Conservation (phyloP, 2,888 invertebrate species). For the Hydraecia micacea region DNA sequence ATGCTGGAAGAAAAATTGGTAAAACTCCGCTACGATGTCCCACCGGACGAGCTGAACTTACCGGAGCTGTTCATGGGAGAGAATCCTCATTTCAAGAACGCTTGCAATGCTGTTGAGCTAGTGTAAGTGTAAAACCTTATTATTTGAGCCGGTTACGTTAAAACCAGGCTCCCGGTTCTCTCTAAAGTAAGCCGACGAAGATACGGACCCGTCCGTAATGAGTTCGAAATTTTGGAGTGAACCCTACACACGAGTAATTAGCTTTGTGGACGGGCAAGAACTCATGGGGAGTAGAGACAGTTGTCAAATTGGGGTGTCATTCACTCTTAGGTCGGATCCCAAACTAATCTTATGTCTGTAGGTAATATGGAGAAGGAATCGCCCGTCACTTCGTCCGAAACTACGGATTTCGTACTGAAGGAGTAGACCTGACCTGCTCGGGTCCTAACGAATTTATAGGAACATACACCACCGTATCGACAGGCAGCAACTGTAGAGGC, state of each 20-base stretch:
- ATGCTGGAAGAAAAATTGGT: constrained; percentile 20
- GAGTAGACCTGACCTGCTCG: not conserved
- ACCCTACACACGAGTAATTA: not conserved
- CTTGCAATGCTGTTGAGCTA: constrained; percentile 89
- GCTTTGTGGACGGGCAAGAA: too few relatives aligned
- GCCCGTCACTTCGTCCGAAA: too few relatives aligned
- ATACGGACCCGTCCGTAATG: not conserved
- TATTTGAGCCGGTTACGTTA: not conserved
- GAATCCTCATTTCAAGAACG: constrained; percentile 88
- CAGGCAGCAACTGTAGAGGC: not conserved
- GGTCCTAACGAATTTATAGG: not conserved
- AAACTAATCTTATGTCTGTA: not conserved
- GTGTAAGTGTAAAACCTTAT: constrained; percentile 69
- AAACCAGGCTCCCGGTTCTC: not conserved
- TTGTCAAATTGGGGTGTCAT: too few relatives aligned
- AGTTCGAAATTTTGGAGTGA: not conserved
- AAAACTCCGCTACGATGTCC: not conserved
- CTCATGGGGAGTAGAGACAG: too few relatives aligned
- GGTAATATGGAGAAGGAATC: too few relatives aligned
- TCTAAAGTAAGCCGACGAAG: not conserved
- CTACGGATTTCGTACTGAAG: too few relatives aligned
- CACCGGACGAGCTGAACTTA: constrained; percentile 47
- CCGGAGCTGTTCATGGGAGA: constrained; percentile 86
- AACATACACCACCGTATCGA: not conserved
- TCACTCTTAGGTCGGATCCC: not conserved